These are phyloP conservation scores for Osmerus mordax DNA, from an alignment of 2,113 vertebrate species.

Conservation along the genomic window DNA sequence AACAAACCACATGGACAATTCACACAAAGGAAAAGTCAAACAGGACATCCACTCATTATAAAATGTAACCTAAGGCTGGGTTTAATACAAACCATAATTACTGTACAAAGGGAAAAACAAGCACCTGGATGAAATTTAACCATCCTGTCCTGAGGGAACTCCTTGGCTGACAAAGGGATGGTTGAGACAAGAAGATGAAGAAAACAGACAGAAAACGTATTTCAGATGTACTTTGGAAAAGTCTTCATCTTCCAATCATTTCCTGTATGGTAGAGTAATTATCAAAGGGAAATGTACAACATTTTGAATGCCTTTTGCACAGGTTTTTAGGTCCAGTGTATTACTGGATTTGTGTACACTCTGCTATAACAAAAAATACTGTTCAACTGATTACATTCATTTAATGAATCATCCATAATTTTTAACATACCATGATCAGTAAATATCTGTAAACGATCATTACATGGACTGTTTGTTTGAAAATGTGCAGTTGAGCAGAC, in stretches of 20 bases:
- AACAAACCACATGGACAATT: neutral
- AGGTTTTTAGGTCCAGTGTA: too few relatives aligned
- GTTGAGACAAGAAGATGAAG: slow-evolving; percentile 22
- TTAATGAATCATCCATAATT: too few relatives aligned
- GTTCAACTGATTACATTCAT: too few relatives aligned
- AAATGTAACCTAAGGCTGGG: neutral
- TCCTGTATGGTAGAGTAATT: too few relatives aligned
- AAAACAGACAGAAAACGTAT: slow-evolving; percentile 30
- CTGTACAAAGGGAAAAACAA: neutral
- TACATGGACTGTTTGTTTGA: too few relatives aligned
- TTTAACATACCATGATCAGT: too few relatives aligned
- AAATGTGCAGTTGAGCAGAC: too few relatives aligned
- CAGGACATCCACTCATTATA: neutral
- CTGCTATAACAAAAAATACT: too few relatives aligned
- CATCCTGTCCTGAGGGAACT: slow-evolving; percentile 5
- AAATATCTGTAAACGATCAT: too few relatives aligned
- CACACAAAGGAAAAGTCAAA: neutral
- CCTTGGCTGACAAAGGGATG: slow-evolving; percentile 19
- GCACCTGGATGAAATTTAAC: slow-evolving; percentile 23
- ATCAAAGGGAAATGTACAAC: too few relatives aligned
- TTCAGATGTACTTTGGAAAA: slow-evolving; percentile 32
- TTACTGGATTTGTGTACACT: too few relatives aligned
- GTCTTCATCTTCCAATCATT: neutral
- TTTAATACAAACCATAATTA: neutral
- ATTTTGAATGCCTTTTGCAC: too few relatives aligned